phyloP scores from a whole-genome alignment of 2,888 invertebrate species.

The Drosophila ezoana region DNA sequence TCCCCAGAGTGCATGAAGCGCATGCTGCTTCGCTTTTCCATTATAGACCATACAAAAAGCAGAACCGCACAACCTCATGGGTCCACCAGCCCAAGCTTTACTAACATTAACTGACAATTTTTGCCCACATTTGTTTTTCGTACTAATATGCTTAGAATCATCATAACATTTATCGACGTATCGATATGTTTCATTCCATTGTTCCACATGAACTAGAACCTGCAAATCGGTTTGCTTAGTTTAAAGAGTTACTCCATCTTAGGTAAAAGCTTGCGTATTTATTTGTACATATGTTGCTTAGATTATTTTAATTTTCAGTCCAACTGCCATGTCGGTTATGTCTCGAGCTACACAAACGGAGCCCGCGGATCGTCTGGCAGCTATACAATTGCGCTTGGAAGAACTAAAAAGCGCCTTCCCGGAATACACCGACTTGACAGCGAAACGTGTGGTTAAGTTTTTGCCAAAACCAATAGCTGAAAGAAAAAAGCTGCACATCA shows the following conservation, averaged over 20 bases:
- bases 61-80: conserved; percentile 2
- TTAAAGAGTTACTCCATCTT: neutral
- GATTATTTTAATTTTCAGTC: neutral
- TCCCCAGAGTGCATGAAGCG: conserved; percentile 10
- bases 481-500: fast-evolving
- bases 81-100: neutral
- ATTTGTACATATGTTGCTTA: neutral
- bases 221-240: neutral
- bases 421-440: neutral
- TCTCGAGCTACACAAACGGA: conserved; percentile 16
- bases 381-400: conserved; percentile 4
- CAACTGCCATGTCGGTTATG: conserved; percentile 1
- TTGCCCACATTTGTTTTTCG: conserved; percentile 1
- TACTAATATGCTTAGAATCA: neutral
- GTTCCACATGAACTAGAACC: neutral
- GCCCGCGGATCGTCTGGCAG: neutral
- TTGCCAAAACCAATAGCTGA: neutral
- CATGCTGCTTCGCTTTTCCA: conserved; percentile 38
- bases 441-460: fast-evolving
- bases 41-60: neutral
- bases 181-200: neutral
- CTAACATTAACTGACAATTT: conserved; percentile 17
- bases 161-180: neutral
- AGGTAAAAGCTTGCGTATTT: neutral
- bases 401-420: conserved; percentile 1